Base-by-base conservation (phyloP, 2,113 vertebrate genomes). In the Coreoperca whiteheadi region DNA sequence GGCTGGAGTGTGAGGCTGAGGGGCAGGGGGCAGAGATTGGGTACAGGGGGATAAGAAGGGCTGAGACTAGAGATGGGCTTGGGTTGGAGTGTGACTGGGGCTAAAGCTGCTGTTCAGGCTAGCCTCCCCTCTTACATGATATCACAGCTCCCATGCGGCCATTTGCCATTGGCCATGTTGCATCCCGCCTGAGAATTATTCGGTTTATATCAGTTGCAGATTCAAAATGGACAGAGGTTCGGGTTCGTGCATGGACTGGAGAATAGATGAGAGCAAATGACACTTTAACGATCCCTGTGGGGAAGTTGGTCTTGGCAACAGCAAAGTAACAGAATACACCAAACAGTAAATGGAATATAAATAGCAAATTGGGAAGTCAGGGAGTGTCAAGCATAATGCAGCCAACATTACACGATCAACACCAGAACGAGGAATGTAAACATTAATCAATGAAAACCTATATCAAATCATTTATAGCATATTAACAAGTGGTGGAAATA, bases 1-100 rank as follows among this genome's bases (percentile, higher is more conserved):
- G 79, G 66, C 78, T 71, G 67, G 61, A 88, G 90, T 91, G 87
- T 91, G 88, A 90, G 73, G 84, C 83, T 82, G 85, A 77, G 80
- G 85, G 74, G 48, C 68, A 70, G 32, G 73, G 76, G 80, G 57
- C 60, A 77, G 54, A 81, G 59, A 80, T 81, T 82, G 69, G 78
- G 54, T 63, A 66, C 48, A 82, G 41, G 41, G 76, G 57, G 72
- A 70, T 77, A 59, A 85, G 25, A 59, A 85, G 25, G 53, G 71
- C 61, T 77, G 39, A 79, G 43, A 61, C 60, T 28, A 51, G 63
- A 83, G 74, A 60, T 43, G 46, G 30, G 66, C 64, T 66, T 1
- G 61, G 43, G 53, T 46, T 53, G 78, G 80, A 89, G 83, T 83
- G 87, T 89, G 87, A 66, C 87, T 82, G 43, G 8, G 4, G 43